Evolutionary conservation across 2,113 vertebrate species (phyloP).

Genomic region (Microcebus tavaratra): DNA sequence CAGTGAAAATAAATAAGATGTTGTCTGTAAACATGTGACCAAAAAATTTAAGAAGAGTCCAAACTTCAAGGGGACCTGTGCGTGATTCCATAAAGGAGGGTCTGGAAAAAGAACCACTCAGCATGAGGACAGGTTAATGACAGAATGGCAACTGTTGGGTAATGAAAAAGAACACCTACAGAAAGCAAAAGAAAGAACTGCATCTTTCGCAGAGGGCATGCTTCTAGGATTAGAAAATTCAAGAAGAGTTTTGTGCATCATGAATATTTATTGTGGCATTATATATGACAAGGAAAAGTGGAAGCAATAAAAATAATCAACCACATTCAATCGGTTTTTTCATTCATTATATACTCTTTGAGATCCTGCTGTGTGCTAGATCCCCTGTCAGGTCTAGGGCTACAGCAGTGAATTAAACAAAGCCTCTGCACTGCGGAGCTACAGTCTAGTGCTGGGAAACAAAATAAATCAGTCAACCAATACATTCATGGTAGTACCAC

Average conservation of each 20-base stretch:
- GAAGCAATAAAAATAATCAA: not conserved
- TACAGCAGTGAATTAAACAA: not conserved
- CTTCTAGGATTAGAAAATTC: not conserved
- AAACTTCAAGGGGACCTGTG: not conserved
- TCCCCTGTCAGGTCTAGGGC: not conserved
- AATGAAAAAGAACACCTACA: not conserved
- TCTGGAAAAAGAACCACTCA: not conserved
- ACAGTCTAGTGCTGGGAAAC: not conserved
- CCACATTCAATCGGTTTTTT: not conserved
- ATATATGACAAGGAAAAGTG: not conserved
- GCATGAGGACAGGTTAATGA: not conserved
- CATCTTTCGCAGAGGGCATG: not conserved
- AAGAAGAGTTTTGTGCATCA: not conserved
- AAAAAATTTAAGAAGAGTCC: not conserved
- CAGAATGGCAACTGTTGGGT: not conserved
- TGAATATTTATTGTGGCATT: not conserved
- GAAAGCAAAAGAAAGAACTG: not conserved
- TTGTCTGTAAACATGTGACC: not conserved
- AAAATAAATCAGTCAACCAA: not conserved
- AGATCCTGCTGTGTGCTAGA: too few relatives aligned
- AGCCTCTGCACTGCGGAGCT: not conserved
- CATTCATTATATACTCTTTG: not conserved
- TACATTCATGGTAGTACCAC: not conserved
- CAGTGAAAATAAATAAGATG: not conserved
- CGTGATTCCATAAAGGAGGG: not conserved